These are phyloP conservation scores for Cyprinodon brontotheroides DNA, from an alignment of 2,113 vertebrate genomes.

Conservation along the genomic window DNA sequence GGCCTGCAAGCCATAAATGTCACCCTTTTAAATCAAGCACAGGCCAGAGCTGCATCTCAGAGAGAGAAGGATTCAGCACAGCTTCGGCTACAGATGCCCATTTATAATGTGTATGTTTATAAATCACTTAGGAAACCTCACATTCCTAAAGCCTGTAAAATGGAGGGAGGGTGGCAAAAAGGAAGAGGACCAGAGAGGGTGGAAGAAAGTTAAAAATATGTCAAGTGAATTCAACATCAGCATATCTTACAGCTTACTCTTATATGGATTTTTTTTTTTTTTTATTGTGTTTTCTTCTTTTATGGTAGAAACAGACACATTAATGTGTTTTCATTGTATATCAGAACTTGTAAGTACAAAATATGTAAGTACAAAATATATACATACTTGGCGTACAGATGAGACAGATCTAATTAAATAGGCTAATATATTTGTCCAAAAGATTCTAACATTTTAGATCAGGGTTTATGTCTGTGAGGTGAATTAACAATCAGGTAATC, in stretches of 20 bases:
- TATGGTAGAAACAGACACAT: neutral
- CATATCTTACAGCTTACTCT: slow-evolving; percentile 21
- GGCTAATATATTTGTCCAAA: neutral
- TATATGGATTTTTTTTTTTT: neutral
- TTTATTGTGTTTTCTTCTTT: neutral
- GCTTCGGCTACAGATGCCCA: slow-evolving; percentile 91
- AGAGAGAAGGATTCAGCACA: slow-evolving; percentile 90
- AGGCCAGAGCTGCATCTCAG: slow-evolving; percentile 80
- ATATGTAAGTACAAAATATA: neutral
- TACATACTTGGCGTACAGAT: neutral
- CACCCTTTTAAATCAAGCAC: slow-evolving; percentile 98
- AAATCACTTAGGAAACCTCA: slow-evolving; percentile 90
- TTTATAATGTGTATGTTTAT: slow-evolving; percentile 98
- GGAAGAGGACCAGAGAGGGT: slow-evolving; percentile 25
- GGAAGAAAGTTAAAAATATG: slow-evolving; percentile 37
- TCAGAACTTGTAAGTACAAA: neutral
- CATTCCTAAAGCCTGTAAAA: slow-evolving; percentile 80
- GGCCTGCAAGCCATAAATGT: slow-evolving; percentile 94
- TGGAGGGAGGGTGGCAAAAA: slow-evolving; percentile 17
- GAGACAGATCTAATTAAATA: neutral
- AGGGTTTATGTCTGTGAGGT: neutral
- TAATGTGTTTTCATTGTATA: neutral
- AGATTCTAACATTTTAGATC: too few species aligned
- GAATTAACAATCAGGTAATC: neutral
- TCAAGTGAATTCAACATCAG: slow-evolving; percentile 40